Evolutionary conservation across 2,113 vertebrate genomes (phyloP), one percentile per base, ranked within the genome.

Genomic region (Calyptommatus sinebrachiatus): DNA sequence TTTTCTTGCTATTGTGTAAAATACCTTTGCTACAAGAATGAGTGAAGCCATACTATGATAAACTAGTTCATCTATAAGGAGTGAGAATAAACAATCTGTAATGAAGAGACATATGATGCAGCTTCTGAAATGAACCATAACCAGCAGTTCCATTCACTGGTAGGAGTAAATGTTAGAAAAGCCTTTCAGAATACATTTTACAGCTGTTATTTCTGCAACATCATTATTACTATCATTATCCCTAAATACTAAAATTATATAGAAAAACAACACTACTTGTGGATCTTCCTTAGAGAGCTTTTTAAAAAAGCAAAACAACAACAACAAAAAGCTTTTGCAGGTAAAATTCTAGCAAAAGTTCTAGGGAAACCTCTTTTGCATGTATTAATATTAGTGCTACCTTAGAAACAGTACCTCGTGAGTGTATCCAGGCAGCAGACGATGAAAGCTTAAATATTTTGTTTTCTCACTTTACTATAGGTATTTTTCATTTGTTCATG

Each of bases 1-100:
- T 91, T 88, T 85, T 89, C 88, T 91, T 89, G 90, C 94, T 92
- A 91, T 94, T 94, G 93, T 80, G 63, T 87, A 86, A 93, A 92
- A 92, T 84, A 91, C 76, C 85, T 91, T 90, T 85, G 89, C 88
- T 89, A 85, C 85, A 88, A 90, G 86, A 89, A 93, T 85, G 94
- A 93, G 91, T 91, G 90, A 94, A 93, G 85, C 88, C 85, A 60
- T 94, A 93, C 93, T 94, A 91, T 72, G 86, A 81, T 86, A 83
- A 88, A 57, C 85, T 87, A 88, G 84, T 91, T 92, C 89, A 91
- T 94, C 91, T 95, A 92, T 90, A 90, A 92, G 92, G 84, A 88
- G 87, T 77, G 74, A 72, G 77, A 84, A 83, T 80, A 73, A 90
- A 73, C 80, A 80, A 87, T 88, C 86, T 85, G 4, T 82, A 71